phyloP scores from a whole-genome alignment of 2,113 vertebrate species.

The Vimba vimba region DNA sequence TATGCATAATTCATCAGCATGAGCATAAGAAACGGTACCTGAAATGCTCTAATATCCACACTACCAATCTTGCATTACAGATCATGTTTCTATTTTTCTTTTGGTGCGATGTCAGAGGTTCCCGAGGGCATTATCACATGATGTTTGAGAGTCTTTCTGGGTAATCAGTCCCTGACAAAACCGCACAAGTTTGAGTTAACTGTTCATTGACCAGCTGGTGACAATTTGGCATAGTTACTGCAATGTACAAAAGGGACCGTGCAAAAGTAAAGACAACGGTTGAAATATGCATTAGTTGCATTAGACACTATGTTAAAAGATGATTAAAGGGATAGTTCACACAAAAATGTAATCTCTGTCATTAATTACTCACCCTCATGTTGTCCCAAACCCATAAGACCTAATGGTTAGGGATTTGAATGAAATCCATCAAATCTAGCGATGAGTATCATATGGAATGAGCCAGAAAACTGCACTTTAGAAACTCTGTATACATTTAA shows the following conservation, averaged over 20 bases:
- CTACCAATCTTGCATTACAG: background rate
- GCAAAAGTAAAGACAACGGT: background rate
- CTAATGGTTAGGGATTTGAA: background rate
- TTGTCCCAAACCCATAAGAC: background rate
- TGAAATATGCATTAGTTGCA: background rate
- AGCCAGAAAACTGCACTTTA: background rate
- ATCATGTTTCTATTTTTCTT: constrained; percentile 5
- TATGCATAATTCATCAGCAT: background rate
- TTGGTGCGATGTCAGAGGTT: background rate
- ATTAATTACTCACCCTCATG: too few species aligned
- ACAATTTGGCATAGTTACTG: background rate
- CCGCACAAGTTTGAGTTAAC: constrained; percentile 42
- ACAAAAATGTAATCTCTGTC: too few species aligned
- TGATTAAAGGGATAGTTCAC: background rate
- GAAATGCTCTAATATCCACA: background rate
- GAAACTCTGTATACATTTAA: background rate
- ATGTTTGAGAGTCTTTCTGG: constrained; percentile 37
- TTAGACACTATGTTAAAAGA: background rate
- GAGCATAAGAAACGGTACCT: background rate
- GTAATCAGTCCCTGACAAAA: constrained; percentile 43
- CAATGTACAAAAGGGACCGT: background rate
- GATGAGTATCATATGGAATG: background rate
- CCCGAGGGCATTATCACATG: constrained; percentile 37
- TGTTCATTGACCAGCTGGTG: constrained; percentile 22
- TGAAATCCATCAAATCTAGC: background rate